phyloP scores from a whole-genome alignment of 1,140 invertebrate genomes.

The Drosophila albomicans region DNA sequence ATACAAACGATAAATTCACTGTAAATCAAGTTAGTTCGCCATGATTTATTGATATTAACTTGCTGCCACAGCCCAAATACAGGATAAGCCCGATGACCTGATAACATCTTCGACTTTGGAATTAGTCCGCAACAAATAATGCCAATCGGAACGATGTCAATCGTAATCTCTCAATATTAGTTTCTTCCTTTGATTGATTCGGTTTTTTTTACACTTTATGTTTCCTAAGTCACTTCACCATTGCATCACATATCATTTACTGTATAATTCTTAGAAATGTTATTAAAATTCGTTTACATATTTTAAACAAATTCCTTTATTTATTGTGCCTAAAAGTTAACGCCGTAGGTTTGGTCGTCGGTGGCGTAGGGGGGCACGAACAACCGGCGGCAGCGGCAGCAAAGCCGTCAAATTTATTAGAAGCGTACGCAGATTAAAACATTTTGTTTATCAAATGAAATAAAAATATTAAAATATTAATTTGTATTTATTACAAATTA shows the following conservation, averaged over 20 bases:
- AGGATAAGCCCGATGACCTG: conserved; percentile 14
- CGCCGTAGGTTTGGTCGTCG: no score
- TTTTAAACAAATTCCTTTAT: conserved; percentile 21
- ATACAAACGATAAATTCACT: conserved; percentile 41
- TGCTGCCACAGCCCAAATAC: not conserved
- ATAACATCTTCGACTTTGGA: conserved; percentile 17
- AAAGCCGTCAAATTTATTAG: no score
- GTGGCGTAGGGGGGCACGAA: no score
- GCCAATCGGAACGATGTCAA: not conserved
- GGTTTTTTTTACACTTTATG: conserved; percentile 25
- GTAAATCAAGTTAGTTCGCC: conserved; percentile 34
- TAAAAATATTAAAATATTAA: no score
- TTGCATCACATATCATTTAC: conserved; percentile 39
- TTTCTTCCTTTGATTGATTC: conserved; percentile 4
- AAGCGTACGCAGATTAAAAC: no score
- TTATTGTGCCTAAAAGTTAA: not conserved
- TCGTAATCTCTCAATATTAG: conserved; percentile 12
- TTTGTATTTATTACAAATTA: no score
- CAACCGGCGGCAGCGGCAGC: no score
- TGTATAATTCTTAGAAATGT: conserved; percentile 55
- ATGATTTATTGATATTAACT: conserved; percentile 24
- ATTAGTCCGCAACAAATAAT: conserved; percentile 27
- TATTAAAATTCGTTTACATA: conserved; percentile 55
- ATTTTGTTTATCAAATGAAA: no score
- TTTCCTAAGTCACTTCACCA: conserved; percentile 27